Conservation (phyloP, 2,113 vertebrate genomes). For the Syrrhaptes paradoxus region DNA sequence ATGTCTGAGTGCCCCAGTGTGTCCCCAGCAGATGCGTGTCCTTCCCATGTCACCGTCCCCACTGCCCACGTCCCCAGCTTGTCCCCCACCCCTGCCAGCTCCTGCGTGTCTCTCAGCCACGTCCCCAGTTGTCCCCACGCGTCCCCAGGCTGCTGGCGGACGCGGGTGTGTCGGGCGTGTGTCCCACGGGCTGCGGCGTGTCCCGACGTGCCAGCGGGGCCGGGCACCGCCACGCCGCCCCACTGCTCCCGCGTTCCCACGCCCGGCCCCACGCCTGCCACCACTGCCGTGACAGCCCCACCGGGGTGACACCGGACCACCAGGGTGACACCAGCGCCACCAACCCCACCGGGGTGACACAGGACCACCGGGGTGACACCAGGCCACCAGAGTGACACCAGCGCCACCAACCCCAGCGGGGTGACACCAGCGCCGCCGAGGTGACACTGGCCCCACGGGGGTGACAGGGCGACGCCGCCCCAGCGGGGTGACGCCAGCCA, state of each 20-base stretch:
- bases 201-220: background rate
- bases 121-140: too few relatives aligned
- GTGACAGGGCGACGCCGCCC: background rate
- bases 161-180: background rate
- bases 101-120: too few relatives aligned
- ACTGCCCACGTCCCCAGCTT: too few relatives aligned
- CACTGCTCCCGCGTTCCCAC: background rate
- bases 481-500: background rate
- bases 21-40: too few relatives aligned
- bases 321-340: background rate
- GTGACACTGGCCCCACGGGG: background rate
- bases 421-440: background rate
- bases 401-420: background rate
- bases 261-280: background rate
- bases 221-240: background rate
- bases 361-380: background rate
- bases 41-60: too few relatives aligned
- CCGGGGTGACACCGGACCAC: too few relatives aligned
- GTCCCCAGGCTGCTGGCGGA: too few relatives aligned
- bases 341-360: background rate
- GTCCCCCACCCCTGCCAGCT: too few relatives aligned
- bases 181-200: background rate
- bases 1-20: too few relatives aligned
- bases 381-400: background rate
- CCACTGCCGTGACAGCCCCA: too few relatives aligned